A percentile compares a stretch with the other conserved stretches of the same genome.
Evolutionary conservation across 2,113 vertebrate genomes (phyloP).

Genomic region (Poecilia latipinna): DNA sequence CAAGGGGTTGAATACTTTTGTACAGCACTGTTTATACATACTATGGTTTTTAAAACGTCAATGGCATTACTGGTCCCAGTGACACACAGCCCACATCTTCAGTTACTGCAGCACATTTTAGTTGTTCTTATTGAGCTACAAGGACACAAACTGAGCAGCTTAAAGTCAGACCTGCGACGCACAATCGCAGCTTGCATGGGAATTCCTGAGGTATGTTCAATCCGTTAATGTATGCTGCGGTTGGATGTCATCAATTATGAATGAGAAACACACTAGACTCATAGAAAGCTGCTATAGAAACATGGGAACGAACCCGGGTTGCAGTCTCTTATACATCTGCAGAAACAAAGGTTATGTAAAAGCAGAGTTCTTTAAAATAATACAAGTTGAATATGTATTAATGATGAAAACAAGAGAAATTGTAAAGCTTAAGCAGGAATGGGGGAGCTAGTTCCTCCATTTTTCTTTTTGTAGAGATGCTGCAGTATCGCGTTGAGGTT

Average conservation of each 20-base stretch:
- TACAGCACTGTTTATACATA: too few relatives aligned
- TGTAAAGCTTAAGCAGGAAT: constrained; percentile 3
- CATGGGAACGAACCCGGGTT: constrained; percentile 17
- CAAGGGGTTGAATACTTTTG: too few relatives aligned
- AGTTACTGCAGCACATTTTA: constrained; percentile 12
- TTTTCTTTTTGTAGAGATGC: constrained; percentile 44
- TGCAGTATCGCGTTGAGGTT: constrained; percentile 47
- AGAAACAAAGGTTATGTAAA: neutral
- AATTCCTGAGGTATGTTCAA: constrained; percentile 76
- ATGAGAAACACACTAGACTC: constrained; percentile 69
- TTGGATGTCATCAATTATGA: constrained; percentile 79
- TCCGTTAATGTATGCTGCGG: constrained; percentile 76
- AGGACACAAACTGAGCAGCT: constrained; percentile 25
- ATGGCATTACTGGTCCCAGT: neutral
- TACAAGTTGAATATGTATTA: constrained; percentile 1
- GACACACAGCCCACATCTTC: neutral
- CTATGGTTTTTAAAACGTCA: neutral
- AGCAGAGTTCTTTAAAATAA: neutral
- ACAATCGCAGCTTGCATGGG: constrained; percentile 65
- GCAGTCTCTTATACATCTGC: constrained; percentile 14
- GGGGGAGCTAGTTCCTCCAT: constrained; percentile 20
- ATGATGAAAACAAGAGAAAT: neutral
- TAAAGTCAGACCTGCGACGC: constrained; percentile 51
- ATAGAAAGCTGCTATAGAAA: constrained; percentile 42
- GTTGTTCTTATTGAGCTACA: constrained; percentile 30